Conservation (phyloP, 2,888 invertebrate genomes). For the Ophonus ardosiacus region DNA sequence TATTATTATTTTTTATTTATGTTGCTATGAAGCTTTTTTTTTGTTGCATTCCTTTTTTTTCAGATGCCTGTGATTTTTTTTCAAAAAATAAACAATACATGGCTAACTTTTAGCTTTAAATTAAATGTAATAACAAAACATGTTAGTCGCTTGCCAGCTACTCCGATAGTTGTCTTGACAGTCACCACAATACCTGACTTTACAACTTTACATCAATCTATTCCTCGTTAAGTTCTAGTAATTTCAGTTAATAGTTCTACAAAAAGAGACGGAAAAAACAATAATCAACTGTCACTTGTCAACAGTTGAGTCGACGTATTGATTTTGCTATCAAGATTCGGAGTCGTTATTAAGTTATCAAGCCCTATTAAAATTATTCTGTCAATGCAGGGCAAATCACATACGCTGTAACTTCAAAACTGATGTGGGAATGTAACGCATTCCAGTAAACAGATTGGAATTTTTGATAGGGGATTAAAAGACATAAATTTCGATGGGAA, state of each 20-base stretch:
- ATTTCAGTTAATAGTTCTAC: slow-evolving; percentile 1
- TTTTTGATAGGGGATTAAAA: background rate
- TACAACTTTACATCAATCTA: too few species aligned
- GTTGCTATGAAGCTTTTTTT: too few species aligned
- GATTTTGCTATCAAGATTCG: background rate
- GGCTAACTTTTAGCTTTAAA: too few species aligned
- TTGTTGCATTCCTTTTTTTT: too few species aligned
- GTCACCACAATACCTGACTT: too few species aligned
- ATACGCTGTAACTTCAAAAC: background rate
- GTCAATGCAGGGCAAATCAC: background rate
- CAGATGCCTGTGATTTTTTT: too few species aligned
- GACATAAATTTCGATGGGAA: too few species aligned
- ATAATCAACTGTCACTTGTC: slow-evolving; percentile 8
- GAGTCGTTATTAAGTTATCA: background rate
- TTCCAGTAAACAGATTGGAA: background rate
- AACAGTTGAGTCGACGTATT: background rate
- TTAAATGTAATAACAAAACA: too few species aligned
- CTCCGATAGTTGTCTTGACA: too few species aligned
- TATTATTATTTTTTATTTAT: too few species aligned
- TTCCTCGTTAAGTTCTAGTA: slow-evolving; percentile 9
- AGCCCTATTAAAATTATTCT: background rate
- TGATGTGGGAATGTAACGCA: background rate
- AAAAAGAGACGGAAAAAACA: slow-evolving; percentile 1
- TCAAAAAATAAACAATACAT: too few species aligned
- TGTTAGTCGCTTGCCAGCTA: too few species aligned